Evolutionary conservation across 2,797 vertebrate genomes (phyloP).

Genomic region (Vireo griseus): DNA sequence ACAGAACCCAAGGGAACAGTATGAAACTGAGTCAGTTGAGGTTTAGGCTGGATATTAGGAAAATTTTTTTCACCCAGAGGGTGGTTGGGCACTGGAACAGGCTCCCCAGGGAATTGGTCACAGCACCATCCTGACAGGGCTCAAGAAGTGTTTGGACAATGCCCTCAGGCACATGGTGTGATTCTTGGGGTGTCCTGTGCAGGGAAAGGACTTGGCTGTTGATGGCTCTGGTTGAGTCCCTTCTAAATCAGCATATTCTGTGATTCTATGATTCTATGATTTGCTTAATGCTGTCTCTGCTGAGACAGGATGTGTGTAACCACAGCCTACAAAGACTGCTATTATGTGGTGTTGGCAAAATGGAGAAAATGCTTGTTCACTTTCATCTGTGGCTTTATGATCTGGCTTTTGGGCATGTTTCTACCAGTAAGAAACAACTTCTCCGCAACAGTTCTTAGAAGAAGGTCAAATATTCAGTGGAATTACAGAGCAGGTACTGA

Average conservation of each 20-base stretch:
- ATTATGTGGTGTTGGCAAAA: neutral
- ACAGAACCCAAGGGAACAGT: rapidly evolving
- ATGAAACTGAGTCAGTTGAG: neutral
- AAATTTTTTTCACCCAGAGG: neutral
- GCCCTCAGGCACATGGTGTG: neutral
- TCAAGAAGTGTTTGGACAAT: no score
- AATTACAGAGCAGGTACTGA: neutral
- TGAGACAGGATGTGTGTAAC: neutral
- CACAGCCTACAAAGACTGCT: neutral
- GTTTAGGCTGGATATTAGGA: neutral
- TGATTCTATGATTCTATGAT: neutral
- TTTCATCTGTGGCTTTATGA: neutral
- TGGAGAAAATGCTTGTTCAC: neutral
- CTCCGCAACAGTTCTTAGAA: neutral
- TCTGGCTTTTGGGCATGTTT: neutral
- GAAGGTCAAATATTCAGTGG: neutral
- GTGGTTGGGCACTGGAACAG: neutral
- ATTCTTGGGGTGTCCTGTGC: neutral
- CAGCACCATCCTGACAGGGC: neutral
- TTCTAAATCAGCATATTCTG: neutral
- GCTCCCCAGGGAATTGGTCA: neutral
- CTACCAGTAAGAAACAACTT: neutral
- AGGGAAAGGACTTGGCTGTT: neutral
- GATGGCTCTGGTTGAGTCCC: neutral
- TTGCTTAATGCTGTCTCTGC: neutral